A percentile compares a stretch with the other conserved stretches of the same genome.
Evolutionary conservation across 2,888 invertebrate genomes (phyloP).

Genomic region (Andrena flavipes): DNA sequence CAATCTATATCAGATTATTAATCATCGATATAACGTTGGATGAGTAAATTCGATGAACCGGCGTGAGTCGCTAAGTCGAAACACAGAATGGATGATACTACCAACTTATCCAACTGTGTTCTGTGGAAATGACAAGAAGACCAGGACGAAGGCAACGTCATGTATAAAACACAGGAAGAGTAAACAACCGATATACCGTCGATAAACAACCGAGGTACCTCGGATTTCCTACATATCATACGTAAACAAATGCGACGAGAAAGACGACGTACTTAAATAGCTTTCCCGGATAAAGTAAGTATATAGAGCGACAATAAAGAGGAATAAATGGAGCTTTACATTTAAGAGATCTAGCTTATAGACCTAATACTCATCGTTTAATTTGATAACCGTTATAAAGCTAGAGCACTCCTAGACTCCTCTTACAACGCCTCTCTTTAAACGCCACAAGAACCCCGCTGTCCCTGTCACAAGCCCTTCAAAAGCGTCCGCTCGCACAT

Average conservation of each 20-base stretch:
- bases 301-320: too few relatives aligned
- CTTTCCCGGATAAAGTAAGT: background rate
- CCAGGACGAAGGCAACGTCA: background rate
- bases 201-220: background rate
- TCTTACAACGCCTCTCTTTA: too few relatives aligned
- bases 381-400: background rate
- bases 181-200: background rate
- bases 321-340: too few relatives aligned
- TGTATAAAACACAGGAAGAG: background rate
- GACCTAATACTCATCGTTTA: too few relatives aligned
- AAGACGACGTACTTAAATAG: too few relatives aligned
- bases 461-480: constrained; percentile 18
- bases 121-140: background rate
- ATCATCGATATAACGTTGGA: constrained; percentile 24
- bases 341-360: too few relatives aligned
- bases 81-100: background rate
- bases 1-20: constrained; percentile 17
- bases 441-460: background rate
- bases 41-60: background rate
- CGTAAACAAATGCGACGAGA: too few relatives aligned
- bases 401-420: background rate
- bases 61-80: background rate
- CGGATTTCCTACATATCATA: background rate
- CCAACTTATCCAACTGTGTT: background rate
- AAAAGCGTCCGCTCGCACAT: constrained; percentile 11